Percentiles rank a stretch among this genome's conserved stretches.
These are phyloP conservation scores for Pogoniulus pusillus DNA, from an alignment of 2,797 vertebrate genomes.

Conservation along the genomic window DNA sequence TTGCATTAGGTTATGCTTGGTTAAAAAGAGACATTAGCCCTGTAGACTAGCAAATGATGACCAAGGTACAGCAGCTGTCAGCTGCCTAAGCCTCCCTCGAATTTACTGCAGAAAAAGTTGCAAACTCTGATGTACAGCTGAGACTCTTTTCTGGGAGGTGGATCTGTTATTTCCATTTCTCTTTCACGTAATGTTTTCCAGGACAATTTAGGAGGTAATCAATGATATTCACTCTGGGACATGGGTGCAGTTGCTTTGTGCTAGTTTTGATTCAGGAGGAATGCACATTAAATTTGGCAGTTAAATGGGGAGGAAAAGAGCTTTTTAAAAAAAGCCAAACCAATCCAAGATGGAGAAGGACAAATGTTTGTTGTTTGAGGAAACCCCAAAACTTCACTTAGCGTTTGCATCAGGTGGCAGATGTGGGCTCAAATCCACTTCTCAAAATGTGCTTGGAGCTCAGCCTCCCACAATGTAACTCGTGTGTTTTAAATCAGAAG, in stretches of 20 bases:
- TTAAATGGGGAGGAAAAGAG: background rate
- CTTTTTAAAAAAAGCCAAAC: too few species aligned
- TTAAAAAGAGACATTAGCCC: background rate
- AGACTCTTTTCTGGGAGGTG: background rate
- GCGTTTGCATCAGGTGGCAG: background rate
- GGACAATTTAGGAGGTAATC: background rate
- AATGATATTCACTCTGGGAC: background rate
- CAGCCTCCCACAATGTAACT: conserved; percentile 3
- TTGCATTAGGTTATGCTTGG: background rate
- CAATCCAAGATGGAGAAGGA: background rate
- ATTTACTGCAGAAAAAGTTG: background rate
- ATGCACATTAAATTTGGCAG: background rate
- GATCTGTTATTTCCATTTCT: background rate
- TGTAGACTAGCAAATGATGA: background rate
- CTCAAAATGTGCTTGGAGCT: conserved; percentile 2
- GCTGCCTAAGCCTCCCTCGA: background rate
- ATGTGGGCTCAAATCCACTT: conserved; percentile 15
- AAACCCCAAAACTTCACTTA: conserved; percentile 2
- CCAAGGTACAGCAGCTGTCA: background rate
- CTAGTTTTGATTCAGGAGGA: background rate
- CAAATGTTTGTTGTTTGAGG: conserved; percentile 14
- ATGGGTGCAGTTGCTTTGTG: background rate
- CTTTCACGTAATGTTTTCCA: background rate
- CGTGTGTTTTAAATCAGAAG: conserved; percentile 18
- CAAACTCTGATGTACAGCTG: background rate